These are phyloP conservation scores for Drosophila barbarae DNA, from an alignment of 2,888 invertebrate species.

Conservation along the genomic window DNA sequence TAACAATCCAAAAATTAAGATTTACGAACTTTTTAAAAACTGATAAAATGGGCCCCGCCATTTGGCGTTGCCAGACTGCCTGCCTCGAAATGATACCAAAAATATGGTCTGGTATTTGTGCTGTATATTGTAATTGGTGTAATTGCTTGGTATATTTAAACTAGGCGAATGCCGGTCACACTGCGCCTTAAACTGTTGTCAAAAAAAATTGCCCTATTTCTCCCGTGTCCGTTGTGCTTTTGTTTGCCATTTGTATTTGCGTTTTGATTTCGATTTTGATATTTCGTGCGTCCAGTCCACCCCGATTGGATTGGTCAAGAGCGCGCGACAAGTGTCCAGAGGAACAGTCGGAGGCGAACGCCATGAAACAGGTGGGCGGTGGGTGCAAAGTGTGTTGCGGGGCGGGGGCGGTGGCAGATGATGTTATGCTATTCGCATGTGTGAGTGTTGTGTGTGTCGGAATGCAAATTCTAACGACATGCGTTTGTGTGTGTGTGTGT, in stretches of 20 bases:
- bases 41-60: not conserved
- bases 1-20: slow-evolving; percentile 9
- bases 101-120: not conserved
- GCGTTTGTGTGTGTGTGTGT: slow-evolving; percentile 9
- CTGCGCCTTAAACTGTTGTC: slow-evolving; percentile 8
- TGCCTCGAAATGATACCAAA: too few relatives aligned
- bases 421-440: slow-evolving; percentile 20
- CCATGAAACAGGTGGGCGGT: slow-evolving; percentile 47
- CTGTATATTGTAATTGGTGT: not conserved
- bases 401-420: slow-evolving; percentile 16
- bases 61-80: not conserved
- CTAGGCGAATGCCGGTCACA: not conserved
- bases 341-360: slow-evolving; percentile 21
- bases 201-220: slow-evolving; percentile 13
- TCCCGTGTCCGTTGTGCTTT: slow-evolving; percentile 21
- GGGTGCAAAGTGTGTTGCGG: slow-evolving; percentile 7
- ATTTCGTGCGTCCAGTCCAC: slow-evolving; percentile 15
- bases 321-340: slow-evolving; percentile 32
- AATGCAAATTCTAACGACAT: slow-evolving; percentile 33
- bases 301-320: slow-evolving; percentile 29
- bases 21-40: slow-evolving; percentile 5
- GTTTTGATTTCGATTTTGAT: slow-evolving; percentile 22
- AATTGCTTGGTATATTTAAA: not conserved
- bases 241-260: slow-evolving; percentile 15
- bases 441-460: slow-evolving; percentile 11